These are phyloP conservation scores for Eutolmus rufibarbis DNA, from an alignment of 2,888 invertebrate species.

Conservation along the genomic window DNA sequence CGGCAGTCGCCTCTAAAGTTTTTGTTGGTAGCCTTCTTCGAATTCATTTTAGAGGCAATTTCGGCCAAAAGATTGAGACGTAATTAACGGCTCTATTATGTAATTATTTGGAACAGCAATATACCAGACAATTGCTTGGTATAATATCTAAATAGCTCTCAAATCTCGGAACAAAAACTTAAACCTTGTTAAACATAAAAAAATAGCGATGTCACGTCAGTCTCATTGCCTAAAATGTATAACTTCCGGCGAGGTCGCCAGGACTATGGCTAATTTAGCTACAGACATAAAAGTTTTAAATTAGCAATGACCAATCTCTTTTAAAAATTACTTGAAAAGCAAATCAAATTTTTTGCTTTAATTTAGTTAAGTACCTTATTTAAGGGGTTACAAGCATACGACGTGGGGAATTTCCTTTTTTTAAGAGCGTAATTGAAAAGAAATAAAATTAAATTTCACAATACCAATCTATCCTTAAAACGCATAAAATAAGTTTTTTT, in stretches of 20 bases:
- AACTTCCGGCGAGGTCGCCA: background rate
- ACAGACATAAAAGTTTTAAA: background rate
- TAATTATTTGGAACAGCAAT: background rate
- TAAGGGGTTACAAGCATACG: background rate
- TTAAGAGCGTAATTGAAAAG: too few species aligned
- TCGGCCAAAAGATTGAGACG: slow-evolving; percentile 1
- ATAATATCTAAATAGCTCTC: background rate
- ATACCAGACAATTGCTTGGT: background rate
- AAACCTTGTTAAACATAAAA: background rate
- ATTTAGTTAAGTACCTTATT: background rate
- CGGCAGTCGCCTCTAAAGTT: background rate
- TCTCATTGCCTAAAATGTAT: background rate
- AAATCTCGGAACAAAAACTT: background rate
- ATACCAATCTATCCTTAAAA: too few species aligned
- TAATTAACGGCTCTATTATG: slow-evolving; percentile 27
- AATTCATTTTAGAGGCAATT: slow-evolving; percentile 4
- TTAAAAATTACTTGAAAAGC: background rate
- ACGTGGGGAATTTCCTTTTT: too few species aligned
- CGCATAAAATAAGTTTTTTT: too few species aligned
- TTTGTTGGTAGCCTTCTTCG: background rate
- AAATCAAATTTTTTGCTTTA: background rate
- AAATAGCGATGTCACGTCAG: background rate
- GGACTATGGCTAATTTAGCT: background rate
- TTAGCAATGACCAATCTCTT: background rate
- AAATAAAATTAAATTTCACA: too few species aligned